phyloP scores from a whole-genome alignment of 2,797 vertebrate genomes.

The Crax fasciolata region DNA sequence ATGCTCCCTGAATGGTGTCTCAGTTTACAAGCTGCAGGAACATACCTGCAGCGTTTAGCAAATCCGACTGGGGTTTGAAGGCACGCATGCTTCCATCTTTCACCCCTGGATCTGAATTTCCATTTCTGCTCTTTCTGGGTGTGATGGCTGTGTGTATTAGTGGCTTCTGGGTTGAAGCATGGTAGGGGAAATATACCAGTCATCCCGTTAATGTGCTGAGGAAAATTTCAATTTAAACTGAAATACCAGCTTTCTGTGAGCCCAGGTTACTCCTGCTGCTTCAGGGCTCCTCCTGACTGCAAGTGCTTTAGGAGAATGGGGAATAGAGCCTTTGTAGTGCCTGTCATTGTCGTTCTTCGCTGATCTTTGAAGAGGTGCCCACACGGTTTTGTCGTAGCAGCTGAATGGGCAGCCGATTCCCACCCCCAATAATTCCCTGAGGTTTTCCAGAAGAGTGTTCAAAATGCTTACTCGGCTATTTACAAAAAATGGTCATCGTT shows the following conservation, averaged over 20 bases:
- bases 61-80: background rate
- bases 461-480: conserved; percentile 72
- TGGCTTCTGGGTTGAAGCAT: background rate
- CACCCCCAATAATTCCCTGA: conserved; percentile 17
- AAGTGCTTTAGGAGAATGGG: conserved; percentile 39
- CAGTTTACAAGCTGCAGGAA: conserved; percentile 28
- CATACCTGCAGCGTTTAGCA: background rate
- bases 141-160: background rate
- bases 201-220: background rate
- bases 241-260: conserved; percentile 32
- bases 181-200: background rate
- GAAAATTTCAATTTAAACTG: conserved; percentile 49
- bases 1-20: conserved; percentile 35
- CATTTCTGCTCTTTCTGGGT: background rate
- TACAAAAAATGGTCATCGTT: conserved; percentile 28
- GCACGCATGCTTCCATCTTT: background rate
- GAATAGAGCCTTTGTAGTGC: conserved; percentile 33
- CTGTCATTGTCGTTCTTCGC: conserved; percentile 42
- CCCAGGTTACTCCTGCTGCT: conserved; percentile 25
- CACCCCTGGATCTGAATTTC: conserved; percentile 31
- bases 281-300: background rate
- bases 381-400: conserved; percentile 24
- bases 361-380: conserved; percentile 51
- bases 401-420: conserved; percentile 29
- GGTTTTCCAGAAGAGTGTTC: conserved; percentile 59